phyloP scores from a whole-genome alignment of 2,113 vertebrate species.

The Nyctibius bracteatus region DNA sequence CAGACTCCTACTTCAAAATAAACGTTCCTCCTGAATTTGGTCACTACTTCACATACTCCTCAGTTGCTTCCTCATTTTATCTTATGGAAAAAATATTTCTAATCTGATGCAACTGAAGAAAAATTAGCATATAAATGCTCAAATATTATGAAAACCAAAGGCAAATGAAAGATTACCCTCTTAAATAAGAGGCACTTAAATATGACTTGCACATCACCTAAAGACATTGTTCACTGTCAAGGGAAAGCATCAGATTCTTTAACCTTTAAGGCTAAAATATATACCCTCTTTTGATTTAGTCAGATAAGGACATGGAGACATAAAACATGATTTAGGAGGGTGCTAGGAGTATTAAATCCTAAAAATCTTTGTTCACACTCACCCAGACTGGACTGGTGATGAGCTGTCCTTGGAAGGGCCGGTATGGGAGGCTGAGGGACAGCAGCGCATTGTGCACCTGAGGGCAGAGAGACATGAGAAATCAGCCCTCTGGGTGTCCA shows the following conservation, averaged over 20 bases:
- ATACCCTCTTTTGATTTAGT: not conserved
- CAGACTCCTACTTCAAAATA: not conserved
- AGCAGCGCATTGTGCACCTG: not conserved
- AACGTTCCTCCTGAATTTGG: not conserved
- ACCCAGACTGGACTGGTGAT: fast-evolving
- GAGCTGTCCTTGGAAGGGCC: not conserved
- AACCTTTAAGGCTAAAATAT: not conserved
- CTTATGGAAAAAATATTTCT: not conserved
- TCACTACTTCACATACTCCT: not conserved
- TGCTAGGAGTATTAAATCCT: not conserved
- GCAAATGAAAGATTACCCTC: not conserved
- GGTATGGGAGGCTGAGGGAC: not conserved
- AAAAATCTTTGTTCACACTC: not conserved
- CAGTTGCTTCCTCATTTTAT: not conserved
- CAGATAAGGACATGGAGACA: not conserved
- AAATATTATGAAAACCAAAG: not conserved
- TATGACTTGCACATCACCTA: not conserved
- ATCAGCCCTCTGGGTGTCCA: not conserved
- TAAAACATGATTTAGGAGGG: not conserved
- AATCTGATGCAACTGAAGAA: not conserved
- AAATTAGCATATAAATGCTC: not conserved
- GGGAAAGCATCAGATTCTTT: not conserved
- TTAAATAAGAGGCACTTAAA: not conserved
- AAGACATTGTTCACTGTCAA: not conserved
- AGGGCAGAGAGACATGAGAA: not conserved